Evolutionary conservation across 1,140 invertebrate species (phyloP).

Genomic region (Tetraneura akinire): DNA sequence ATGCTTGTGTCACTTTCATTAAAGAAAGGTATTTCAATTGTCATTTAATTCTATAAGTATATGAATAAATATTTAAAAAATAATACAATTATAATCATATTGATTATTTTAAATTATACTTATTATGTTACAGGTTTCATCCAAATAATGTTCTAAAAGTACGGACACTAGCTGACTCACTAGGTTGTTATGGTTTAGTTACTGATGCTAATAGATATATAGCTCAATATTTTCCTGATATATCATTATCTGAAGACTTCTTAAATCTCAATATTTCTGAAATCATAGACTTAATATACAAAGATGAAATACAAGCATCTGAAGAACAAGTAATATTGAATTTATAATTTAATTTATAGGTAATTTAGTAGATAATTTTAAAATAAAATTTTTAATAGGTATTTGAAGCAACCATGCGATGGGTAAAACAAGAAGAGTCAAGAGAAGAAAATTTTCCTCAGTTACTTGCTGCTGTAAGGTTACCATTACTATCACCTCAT

Average conservation of each 20-base stretch:
- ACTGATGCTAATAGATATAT: constrained; percentile 80
- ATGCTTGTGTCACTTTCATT: constrained; percentile 82
- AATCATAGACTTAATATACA: constrained; percentile 71
- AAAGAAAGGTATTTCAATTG: constrained; percentile 64
- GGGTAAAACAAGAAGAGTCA: constrained; percentile 73
- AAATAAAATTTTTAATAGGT: constrained; percentile 59
- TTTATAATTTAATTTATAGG: not conserved
- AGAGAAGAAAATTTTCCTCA: constrained; percentile 68
- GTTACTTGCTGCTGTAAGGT: constrained; percentile 73
- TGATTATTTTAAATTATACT: not conserved
- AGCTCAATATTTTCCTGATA: constrained; percentile 79
- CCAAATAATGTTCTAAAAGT: constrained; percentile 85
- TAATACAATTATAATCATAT: not conserved
- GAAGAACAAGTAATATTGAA: constrained; percentile 65
- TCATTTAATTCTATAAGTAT: not conserved
- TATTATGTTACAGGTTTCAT: constrained; percentile 66
- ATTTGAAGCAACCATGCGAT: constrained; percentile 81
- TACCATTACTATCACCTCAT: constrained; percentile 80
- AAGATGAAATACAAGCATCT: constrained; percentile 78
- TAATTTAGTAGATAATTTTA: not conserved
- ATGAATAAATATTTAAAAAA: too few relatives aligned
- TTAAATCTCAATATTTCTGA: constrained; percentile 68
- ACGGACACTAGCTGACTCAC: constrained; percentile 78
- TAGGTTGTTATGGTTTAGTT: constrained; percentile 73
- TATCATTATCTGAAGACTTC: constrained; percentile 79